phyloP scores from a whole-genome alignment of 2,797 vertebrate genomes.

The Fringilla coelebs region DNA sequence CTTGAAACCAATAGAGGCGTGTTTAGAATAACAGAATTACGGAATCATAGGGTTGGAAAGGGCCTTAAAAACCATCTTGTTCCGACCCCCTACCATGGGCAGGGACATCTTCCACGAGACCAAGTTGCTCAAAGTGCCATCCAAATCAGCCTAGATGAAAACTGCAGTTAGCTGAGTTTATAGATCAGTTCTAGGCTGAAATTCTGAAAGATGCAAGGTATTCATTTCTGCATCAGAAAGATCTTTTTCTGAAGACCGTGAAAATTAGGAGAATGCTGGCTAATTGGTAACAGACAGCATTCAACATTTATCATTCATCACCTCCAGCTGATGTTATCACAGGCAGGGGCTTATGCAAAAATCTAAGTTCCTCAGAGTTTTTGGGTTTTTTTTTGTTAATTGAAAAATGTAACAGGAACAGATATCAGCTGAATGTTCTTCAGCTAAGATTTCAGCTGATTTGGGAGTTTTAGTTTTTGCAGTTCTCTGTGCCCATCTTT shows the following conservation, averaged over 20 bases:
- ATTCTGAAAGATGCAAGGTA: neutral
- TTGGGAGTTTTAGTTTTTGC: neutral
- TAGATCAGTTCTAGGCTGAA: neutral
- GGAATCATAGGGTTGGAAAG: neutral
- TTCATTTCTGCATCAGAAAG: neutral
- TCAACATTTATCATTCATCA: slow-evolving; percentile 14
- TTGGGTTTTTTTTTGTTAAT: neutral
- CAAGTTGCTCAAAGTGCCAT: neutral
- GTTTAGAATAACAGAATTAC: neutral
- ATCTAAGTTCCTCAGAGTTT: neutral
- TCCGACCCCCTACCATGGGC: neutral
- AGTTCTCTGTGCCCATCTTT: neutral
- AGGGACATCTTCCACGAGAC: neutral
- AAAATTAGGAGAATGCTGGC: neutral
- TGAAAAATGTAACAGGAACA: neutral
- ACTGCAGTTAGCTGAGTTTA: neutral
- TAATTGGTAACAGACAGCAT: neutral
- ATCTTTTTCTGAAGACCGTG: neutral
- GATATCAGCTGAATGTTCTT: neutral
- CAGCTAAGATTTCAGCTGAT: slow-evolving; percentile 38
- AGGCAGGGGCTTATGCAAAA: neutral
- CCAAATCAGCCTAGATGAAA: neutral
- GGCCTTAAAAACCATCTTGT: neutral
- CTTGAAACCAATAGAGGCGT: neutral
- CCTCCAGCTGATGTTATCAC: neutral